Evolutionary conservation across 2,797 vertebrate species (phyloP).

Genomic region (Tiaroga cobitis): DNA sequence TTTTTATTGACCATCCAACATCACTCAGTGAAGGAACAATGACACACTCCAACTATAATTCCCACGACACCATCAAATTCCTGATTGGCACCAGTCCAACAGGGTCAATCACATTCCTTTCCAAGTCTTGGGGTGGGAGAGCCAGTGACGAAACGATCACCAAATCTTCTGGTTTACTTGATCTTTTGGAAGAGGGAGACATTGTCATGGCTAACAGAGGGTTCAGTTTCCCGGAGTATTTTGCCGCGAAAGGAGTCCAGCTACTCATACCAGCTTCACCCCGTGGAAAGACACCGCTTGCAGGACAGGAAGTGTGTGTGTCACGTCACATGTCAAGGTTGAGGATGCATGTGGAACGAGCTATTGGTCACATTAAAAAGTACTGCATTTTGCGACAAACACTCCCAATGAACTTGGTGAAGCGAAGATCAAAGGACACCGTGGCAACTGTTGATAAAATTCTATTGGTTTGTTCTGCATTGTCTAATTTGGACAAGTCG

Average conservation of each 20-base stretch:
- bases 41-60: background rate
- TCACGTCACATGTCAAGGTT: background rate
- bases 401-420: background rate
- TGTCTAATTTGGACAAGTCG: slow-evolving; percentile 2
- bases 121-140: background rate
- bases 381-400: background rate
- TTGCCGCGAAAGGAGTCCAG: background rate
- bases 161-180: background rate
- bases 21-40: background rate
- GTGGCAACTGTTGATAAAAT: slow-evolving; percentile 15
- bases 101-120: background rate
- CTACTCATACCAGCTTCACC: background rate
- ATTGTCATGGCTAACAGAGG: background rate
- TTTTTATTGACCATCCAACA: background rate
- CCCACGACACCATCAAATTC: background rate
- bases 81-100: background rate
- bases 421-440: background rate
- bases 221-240: background rate
- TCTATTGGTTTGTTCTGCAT: background rate
- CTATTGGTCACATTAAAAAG: background rate
- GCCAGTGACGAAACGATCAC: background rate
- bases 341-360: slow-evolving; percentile 1
- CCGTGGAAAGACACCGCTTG: background rate
- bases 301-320: background rate
- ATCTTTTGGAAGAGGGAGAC: background rate